Percentiles rank a stretch among this genome's conserved stretches.
These are phyloP conservation scores for Pipistrellus nathusii DNA, from an alignment of 2,797 vertebrate genomes.

Conservation along the genomic window DNA sequence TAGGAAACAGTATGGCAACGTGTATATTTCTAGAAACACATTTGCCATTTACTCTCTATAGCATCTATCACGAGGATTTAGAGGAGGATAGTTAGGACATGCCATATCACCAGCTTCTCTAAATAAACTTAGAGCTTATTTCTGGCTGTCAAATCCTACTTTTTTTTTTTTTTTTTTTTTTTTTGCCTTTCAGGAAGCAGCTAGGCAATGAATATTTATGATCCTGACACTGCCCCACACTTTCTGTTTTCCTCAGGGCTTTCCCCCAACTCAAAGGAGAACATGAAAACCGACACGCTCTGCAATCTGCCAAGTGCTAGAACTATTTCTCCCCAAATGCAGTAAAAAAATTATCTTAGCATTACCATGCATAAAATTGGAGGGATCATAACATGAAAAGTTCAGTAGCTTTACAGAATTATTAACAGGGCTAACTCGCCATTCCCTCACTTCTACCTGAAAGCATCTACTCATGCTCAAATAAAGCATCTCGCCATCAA, in stretches of 20 bases:
- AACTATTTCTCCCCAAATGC: constrained; percentile 47
- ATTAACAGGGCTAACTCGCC: background rate
- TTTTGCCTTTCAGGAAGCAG: constrained; percentile 67
- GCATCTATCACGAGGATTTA: constrained; percentile 70
- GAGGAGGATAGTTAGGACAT: constrained; percentile 27
- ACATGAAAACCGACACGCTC: constrained; percentile 53
- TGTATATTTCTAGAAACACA: background rate
- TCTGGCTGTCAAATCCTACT: constrained; percentile 76
- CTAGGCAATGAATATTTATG: constrained; percentile 82
- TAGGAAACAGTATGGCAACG: constrained; percentile 45
- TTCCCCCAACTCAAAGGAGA: constrained; percentile 73
- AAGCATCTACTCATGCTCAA: background rate
- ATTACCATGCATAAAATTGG: constrained; percentile 52
- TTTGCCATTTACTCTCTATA: constrained; percentile 48
- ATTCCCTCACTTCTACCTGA: background rate
- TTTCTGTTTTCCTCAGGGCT: constrained; percentile 81
- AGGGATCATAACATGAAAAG: background rate
- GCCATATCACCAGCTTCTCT: constrained; percentile 44
- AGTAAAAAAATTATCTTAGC: constrained; percentile 33
- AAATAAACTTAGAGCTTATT: constrained; percentile 71
- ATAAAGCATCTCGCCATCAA: background rate
- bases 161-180: constrained; percentile 59
- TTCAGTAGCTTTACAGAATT: constrained; percentile 51
- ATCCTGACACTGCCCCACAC: constrained; percentile 62
- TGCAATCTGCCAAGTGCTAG: constrained; percentile 53